Evolutionary conservation across 2,888 invertebrate species (phyloP).

Genomic region (Nyleta sp.): DNA sequence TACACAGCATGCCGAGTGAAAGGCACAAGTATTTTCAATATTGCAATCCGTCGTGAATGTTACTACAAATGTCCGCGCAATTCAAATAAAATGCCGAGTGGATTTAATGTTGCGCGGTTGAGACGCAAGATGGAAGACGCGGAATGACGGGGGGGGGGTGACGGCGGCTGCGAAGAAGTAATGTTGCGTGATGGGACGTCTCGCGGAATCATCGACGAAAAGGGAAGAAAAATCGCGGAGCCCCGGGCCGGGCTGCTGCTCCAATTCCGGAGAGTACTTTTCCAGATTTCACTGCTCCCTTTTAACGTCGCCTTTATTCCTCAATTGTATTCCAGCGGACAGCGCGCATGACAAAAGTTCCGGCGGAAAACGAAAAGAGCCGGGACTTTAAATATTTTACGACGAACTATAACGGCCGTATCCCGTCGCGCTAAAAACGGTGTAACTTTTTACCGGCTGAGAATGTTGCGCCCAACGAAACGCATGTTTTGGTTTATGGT

Average conservation of each 20-base stretch:
- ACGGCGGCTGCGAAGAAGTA: slow-evolving; percentile 70
- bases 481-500: slow-evolving; percentile 22
- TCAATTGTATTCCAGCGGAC: slow-evolving; percentile 42
- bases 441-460: slow-evolving; percentile 31
- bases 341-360: slow-evolving; percentile 44
- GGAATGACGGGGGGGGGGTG: slow-evolving; percentile 56
- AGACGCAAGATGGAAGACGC: slow-evolving; percentile 71
- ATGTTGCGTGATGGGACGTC: slow-evolving; percentile 82
- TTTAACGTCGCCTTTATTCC: slow-evolving; percentile 54
- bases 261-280: slow-evolving; percentile 69
- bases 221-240: slow-evolving; percentile 67
- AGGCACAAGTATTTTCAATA: slow-evolving; percentile 36
- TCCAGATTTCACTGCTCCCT: slow-evolving; percentile 66
- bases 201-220: slow-evolving; percentile 78
- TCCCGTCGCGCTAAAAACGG: slow-evolving; percentile 20
- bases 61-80: slow-evolving; percentile 27
- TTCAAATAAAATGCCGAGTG: slow-evolving; percentile 71
- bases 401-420: slow-evolving; percentile 22
- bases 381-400: slow-evolving; percentile 37
- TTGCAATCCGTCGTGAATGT: slow-evolving; percentile 24
- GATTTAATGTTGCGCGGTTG: slow-evolving; percentile 78
- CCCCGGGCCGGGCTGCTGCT: background rate
- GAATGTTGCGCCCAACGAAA: slow-evolving; percentile 10
- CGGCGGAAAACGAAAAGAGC: slow-evolving; percentile 27
- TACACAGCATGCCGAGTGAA: background rate